Evolutionary conservation across 2,113 vertebrate species (phyloP).

Genomic region (Varanus salvator): DNA sequence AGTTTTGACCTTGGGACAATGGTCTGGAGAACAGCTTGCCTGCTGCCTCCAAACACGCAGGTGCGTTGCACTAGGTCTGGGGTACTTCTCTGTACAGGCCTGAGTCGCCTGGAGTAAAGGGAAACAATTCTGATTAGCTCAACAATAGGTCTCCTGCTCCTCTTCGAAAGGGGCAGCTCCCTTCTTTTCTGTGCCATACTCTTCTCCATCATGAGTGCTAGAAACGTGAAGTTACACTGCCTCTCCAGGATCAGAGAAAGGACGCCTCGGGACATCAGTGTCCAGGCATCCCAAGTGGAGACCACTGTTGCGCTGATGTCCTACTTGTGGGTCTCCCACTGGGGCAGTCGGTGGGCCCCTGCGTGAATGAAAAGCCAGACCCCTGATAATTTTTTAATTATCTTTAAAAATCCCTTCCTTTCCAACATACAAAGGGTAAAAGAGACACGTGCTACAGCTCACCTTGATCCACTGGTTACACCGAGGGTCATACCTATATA

Average conservation of each 20-base stretch:
- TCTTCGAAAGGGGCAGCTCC: background rate
- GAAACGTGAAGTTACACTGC: background rate
- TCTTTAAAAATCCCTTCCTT: no score
- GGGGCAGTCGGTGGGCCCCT: no score
- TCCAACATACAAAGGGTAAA: no score
- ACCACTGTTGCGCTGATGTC: no score
- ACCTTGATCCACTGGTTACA: constrained; percentile 95
- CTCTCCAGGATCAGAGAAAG: no score
- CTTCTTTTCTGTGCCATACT: background rate
- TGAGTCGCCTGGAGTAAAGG: background rate
- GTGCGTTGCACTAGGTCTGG: background rate
- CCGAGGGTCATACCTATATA: constrained; percentile 96
- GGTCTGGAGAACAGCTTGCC: background rate
- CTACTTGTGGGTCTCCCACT: no score
- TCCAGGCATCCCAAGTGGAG: no score
- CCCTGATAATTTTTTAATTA: no score
- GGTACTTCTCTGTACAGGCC: background rate
- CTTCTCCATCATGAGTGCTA: background rate
- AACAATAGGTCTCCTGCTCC: background rate
- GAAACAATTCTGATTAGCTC: background rate
- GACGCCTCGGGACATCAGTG: no score
- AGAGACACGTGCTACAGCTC: constrained; percentile 70
- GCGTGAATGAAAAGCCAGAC: no score
- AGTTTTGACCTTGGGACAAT: background rate
- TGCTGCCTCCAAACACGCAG: no score